phyloP scores from a whole-genome alignment of 1,140 invertebrate genomes.

The Acyrthosiphon pisum region DNA sequence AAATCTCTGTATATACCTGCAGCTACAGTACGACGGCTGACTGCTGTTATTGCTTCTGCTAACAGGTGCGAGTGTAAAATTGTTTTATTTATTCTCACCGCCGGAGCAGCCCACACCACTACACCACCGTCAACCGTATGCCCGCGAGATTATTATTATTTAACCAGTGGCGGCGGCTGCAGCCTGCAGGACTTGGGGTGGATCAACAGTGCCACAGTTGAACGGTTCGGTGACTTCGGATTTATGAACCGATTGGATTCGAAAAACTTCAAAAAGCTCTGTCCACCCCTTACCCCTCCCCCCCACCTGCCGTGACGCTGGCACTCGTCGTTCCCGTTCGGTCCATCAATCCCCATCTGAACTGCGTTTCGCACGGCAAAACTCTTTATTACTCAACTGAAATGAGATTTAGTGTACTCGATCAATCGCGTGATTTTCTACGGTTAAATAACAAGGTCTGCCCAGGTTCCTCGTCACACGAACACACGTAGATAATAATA shows the following conservation, averaged over 20 bases:
- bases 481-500: not conserved
- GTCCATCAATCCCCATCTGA: not conserved
- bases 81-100: conserved; percentile 31
- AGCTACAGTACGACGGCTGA: not conserved
- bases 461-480: not conserved
- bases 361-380: not conserved
- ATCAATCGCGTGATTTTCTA: not conserved
- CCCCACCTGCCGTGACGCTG: not conserved
- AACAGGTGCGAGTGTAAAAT: conserved; percentile 19
- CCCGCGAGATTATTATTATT: conserved; percentile 21
- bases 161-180: not conserved
- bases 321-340: not conserved
- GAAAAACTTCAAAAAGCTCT: conserved; percentile 43
- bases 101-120: not conserved
- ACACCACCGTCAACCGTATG: not conserved
- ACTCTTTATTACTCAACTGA: conserved; percentile 17
- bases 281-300: not conserved
- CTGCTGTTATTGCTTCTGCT: not conserved
- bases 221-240: conserved; percentile 50
- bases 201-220: conserved; percentile 43
- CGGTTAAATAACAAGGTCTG: not conserved
- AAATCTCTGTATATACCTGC: not conserved
- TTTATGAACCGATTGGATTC: conserved; percentile 49
- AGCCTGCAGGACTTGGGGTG: not conserved
- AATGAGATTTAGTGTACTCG: conserved; percentile 26